A percentile compares a stretch with the other conserved stretches of the same genome.
These are phyloP conservation scores for Philonicus albiceps DNA, from an alignment of 2,888 invertebrate genomes.

Conservation along the genomic window DNA sequence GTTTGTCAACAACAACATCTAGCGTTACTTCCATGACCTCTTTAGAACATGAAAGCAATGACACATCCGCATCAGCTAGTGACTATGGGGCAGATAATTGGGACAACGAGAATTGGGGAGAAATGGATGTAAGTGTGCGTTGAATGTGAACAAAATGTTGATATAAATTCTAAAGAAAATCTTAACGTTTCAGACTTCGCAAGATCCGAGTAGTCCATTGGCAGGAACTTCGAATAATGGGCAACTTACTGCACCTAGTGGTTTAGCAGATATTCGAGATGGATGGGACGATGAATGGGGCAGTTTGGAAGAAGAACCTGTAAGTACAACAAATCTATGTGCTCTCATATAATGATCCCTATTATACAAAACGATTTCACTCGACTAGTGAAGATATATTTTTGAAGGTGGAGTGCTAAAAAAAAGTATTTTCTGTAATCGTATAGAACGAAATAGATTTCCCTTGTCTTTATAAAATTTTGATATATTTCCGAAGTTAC, in stretches of 20 bases:
- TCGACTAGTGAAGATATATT: too few relatives aligned
- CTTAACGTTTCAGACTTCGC: conserved; percentile 60
- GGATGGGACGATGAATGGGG: conserved; percentile 91
- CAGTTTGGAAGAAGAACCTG: conserved; percentile 83
- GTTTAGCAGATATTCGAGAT: conserved; percentile 70
- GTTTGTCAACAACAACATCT: conserved; percentile 87
- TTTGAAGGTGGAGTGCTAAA: too few relatives aligned
- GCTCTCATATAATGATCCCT: neutral
- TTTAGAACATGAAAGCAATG: conserved; percentile 78
- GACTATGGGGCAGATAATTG: conserved; percentile 88
- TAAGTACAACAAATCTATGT: conserved; percentile 60
- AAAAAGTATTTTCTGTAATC: too few relatives aligned
- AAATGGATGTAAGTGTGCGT: conserved; percentile 76
- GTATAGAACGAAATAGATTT: too few relatives aligned
- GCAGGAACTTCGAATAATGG: conserved; percentile 62
- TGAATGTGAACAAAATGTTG: neutral
- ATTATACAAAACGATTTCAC: too few relatives aligned
- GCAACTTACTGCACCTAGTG: conserved; percentile 64
- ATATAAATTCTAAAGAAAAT: neutral
- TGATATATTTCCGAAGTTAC: neutral
- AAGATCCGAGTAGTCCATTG: conserved; percentile 63
- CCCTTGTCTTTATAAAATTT: too few relatives aligned
- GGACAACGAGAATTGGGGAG: conserved; percentile 90
- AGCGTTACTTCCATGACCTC: conserved; percentile 91
- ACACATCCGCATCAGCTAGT: conserved; percentile 80